Percentiles rank a stretch among this genome's conserved stretches.
phyloP scores from a whole-genome alignment of 2,888 invertebrate species.

The Subacronicta megacephala region DNA sequence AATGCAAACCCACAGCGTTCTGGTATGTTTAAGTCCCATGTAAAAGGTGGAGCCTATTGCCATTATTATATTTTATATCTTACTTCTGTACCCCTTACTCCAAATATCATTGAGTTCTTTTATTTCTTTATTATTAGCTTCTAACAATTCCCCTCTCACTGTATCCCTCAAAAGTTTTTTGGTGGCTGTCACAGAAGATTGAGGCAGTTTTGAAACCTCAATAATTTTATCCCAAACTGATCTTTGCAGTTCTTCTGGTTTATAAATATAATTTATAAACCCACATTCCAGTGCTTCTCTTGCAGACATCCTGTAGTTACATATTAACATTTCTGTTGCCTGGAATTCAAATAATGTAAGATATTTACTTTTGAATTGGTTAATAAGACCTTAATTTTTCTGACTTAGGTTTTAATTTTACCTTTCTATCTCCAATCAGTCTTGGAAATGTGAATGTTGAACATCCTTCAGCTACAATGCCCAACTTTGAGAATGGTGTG shows the following conservation, averaged over 20 bases:
- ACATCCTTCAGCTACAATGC: slow-evolving; percentile 96
- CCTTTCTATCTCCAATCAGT: slow-evolving; percentile 95
- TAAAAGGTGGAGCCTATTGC: too few relatives aligned
- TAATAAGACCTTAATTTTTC: not conserved
- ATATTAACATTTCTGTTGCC: slow-evolving; percentile 90
- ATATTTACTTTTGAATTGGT: not conserved
- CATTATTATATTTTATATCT: too few relatives aligned
- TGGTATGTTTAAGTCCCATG: too few relatives aligned
- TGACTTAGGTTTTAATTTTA: slow-evolving; percentile 57
- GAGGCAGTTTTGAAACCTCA: slow-evolving; percentile 88
- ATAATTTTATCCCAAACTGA: slow-evolving; percentile 90
- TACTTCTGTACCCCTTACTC: slow-evolving; percentile 84
- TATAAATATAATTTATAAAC: slow-evolving; percentile 94
- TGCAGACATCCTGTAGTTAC: slow-evolving; percentile 94
- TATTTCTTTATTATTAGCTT: slow-evolving; percentile 92
- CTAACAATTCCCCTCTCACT: slow-evolving; percentile 90
- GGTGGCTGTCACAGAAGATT: slow-evolving; percentile 90
- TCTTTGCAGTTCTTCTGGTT: slow-evolving; percentile 89
- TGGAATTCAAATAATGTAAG: slow-evolving; percentile 61
- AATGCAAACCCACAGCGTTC: too few relatives aligned
- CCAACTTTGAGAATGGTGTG: slow-evolving; percentile 96
- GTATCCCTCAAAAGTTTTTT: slow-evolving; percentile 92
- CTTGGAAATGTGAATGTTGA: slow-evolving; percentile 96
- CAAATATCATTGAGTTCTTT: slow-evolving; percentile 91
- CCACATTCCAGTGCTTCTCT: slow-evolving; percentile 94